Base-by-base conservation (phyloP, 2,113 vertebrate genomes). In the Aegypius monachus region DNA sequence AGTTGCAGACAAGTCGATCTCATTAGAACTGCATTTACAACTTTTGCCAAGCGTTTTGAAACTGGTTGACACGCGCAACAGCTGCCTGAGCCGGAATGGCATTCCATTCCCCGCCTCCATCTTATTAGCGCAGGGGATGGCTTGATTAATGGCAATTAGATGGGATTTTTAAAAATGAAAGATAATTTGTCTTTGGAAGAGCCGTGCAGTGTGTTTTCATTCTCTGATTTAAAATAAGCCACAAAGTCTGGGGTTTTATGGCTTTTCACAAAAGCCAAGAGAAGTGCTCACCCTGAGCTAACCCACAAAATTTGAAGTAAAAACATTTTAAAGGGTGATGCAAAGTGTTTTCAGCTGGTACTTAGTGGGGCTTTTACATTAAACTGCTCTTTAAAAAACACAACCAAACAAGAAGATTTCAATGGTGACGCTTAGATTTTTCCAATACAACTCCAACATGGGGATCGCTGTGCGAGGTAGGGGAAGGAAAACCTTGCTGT, bases 31-130 rank as follows among this genome's bases (percentile, higher is more conserved):
- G 74, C 95, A 96, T 94, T 94, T 95, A 94, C 82, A 95, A 72
- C 96, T 96, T 96, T 63, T 90, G 97, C 96, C 96, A 97, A 97
- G 91, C 81, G 0, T 95, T 80, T 78, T 82, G 89, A 94, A 95
- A 66, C 87, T 17, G 77, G 52, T 74, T 94, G 96, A 96, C 94
- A 88, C 59, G 74, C 40, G 45, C 95, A 95, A 92, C 94, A 92
- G 90, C 77, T 95, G 96, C 87, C 53, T 27, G 86, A 93, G 94
- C 86, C 22, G 79, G 55, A 95, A 82, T 31, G 65, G 56, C 70
- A 61, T 93, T 91, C 85, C 38, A 8, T 80, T 94, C 95, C 65
- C 93, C 58, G 79, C 77, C 59, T 94, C 63, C 65, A 36, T 71
- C 83, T 79, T 81, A 61, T 75, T 82, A 81, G 45, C 11, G 2